phyloP scores from a whole-genome alignment of 2,113 vertebrate species.

The Stegastes partitus region DNA sequence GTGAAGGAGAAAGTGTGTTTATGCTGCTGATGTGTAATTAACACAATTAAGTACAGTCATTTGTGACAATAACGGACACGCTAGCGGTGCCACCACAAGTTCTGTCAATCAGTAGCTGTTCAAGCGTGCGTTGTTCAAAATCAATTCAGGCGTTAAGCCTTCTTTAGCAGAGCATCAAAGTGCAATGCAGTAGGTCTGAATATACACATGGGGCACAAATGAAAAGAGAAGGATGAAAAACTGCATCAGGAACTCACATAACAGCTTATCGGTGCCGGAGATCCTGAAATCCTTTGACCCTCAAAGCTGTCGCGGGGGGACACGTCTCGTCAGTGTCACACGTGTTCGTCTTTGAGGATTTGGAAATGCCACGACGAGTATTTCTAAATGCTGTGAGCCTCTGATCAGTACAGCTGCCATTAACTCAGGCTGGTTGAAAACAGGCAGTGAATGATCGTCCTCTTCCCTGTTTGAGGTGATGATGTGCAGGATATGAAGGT shows the following conservation, averaged over 20 bases:
- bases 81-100: no score
- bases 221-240: no score
- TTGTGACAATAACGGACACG: not conserved
- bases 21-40: slow-evolving; percentile 7
- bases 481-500: not conserved
- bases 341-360: slow-evolving; percentile 60
- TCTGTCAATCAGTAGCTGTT: no score
- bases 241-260: no score
- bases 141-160: no score
- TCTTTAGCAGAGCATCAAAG: no score
- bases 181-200: no score
- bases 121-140: no score
- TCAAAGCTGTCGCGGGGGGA: slow-evolving; percentile 44
- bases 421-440: slow-evolving; percentile 17
- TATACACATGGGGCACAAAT: no score
- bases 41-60: slow-evolving; percentile 19
- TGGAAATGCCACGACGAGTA: slow-evolving; percentile 29
- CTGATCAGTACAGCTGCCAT: slow-evolving; percentile 20
- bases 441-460: not conserved
- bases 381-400: slow-evolving; percentile 20
- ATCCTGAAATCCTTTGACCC: slow-evolving; percentile 24
- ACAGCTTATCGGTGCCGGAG: slow-evolving; percentile 1
- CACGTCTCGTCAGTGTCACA: slow-evolving; percentile 26
- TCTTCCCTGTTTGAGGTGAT: slow-evolving; percentile 6
- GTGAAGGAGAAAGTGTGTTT: not conserved